Evolutionary conservation across 1,140 invertebrate genomes (phyloP).

Genomic region (Ridgeia piscesae): DNA sequence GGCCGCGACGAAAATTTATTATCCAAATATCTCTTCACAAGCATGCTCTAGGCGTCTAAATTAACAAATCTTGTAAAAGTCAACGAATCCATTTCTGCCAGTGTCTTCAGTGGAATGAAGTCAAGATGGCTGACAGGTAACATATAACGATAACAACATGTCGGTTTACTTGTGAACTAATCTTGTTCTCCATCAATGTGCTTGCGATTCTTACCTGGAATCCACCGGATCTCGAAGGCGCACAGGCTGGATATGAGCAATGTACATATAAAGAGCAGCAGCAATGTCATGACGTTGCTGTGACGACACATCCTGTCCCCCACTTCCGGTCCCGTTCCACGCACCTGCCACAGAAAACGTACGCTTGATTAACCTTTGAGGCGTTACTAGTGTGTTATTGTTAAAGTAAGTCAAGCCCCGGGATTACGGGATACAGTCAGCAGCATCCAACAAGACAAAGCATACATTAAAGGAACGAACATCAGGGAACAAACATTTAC

Average conservation of each 20-base stretch:
- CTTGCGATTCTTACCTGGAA: neutral
- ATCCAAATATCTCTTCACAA: no score
- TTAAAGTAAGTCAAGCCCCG: neutral
- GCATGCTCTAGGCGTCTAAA: no score
- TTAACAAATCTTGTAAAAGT: no score
- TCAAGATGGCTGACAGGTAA: no score
- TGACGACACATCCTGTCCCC: neutral
- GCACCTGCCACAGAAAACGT: neutral
- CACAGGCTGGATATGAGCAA: neutral
- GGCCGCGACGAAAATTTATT: no score
- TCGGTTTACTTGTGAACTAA: neutral
- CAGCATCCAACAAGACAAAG: no score
- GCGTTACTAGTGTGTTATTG: neutral
- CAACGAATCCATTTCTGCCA: no score
- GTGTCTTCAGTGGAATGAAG: no score
- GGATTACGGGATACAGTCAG: no score
- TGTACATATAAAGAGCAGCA: conserved; percentile 5
- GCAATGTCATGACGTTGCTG: neutral
- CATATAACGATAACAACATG: no score
- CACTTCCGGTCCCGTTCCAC: neutral
- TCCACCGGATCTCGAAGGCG: conserved; percentile 2
- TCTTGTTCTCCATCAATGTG: neutral
- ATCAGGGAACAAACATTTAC: no score
- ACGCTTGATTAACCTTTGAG: neutral
- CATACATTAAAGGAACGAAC: no score